phyloP scores from a whole-genome alignment of 2,113 vertebrate genomes.

The Excalfactoria chinensis region DNA sequence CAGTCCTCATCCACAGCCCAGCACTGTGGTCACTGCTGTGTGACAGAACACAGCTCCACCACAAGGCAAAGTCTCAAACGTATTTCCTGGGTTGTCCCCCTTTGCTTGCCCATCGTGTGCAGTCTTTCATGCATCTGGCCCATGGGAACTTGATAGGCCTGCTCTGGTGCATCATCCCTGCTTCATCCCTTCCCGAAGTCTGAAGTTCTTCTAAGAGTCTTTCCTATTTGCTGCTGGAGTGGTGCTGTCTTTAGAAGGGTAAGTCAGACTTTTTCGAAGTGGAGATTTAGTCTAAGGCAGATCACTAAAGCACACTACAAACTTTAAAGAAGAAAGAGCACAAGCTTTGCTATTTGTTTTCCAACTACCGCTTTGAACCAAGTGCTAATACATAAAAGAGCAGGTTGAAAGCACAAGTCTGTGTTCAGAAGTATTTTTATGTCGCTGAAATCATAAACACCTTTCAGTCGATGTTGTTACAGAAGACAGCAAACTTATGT shows the following conservation, averaged over 20 bases:
- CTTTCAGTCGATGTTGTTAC: not conserved
- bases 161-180: not conserved
- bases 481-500: conserved; percentile 27
- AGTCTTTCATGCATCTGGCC: not conserved
- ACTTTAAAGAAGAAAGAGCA: not conserved
- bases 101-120: not conserved
- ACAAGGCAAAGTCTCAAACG: fast-evolving
- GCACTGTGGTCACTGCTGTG: not conserved
- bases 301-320: not conserved
- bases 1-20: fast-evolving
- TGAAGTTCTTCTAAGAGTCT: not conserved
- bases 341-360: not conserved
- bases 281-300: not conserved
- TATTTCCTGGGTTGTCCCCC: not conserved
- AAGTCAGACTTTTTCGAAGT: not conserved
- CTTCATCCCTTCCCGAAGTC: not conserved
- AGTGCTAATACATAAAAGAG: not conserved
- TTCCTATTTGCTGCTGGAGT: not conserved
- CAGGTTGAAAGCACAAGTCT: not conserved
- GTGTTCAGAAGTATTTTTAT: not conserved
- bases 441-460: not conserved
- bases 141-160: not conserved
- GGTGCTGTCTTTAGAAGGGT: not conserved
- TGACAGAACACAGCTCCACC: not conserved
- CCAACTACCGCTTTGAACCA: not conserved